These are phyloP conservation scores for Chamaetylas fuelleborni DNA, from an alignment of 2,113 vertebrate species.

Conservation along the genomic window DNA sequence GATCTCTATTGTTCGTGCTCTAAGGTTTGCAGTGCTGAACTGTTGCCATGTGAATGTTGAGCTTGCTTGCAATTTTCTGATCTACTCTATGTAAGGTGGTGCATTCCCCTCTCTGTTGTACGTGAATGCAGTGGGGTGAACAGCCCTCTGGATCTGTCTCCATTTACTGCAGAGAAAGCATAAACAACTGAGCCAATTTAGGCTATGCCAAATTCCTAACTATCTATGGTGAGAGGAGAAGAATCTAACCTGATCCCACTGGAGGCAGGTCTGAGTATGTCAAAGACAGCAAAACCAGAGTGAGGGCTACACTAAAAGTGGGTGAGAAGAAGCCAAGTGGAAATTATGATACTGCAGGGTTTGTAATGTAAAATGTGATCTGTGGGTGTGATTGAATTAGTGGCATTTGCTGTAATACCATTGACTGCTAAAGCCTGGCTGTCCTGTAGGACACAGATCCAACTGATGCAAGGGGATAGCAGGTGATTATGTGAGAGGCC, in stretches of 20 bases:
- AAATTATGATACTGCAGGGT: background rate
- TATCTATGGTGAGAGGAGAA: background rate
- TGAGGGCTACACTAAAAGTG: background rate
- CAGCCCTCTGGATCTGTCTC: background rate
- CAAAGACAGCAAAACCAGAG: background rate
- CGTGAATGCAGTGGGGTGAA: background rate
- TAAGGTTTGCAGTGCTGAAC: background rate
- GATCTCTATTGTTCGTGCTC: background rate
- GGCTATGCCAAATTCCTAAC: background rate
- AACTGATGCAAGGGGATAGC: background rate
- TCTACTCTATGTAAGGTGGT: background rate
- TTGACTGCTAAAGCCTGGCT: background rate
- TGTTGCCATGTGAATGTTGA: background rate
- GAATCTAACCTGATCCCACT: background rate
- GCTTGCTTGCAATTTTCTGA: background rate
- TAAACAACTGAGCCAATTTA: background rate
- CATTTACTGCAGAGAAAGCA: background rate
- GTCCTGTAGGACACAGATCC: background rate
- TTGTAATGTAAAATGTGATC: background rate
- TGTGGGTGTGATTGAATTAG: background rate
- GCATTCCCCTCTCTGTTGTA: background rate
- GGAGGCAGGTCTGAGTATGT: background rate
- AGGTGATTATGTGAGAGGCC: background rate
- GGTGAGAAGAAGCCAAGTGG: background rate
- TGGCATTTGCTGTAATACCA: background rate